These are phyloP conservation scores for Cinara cedri DNA, from an alignment of 2,888 invertebrate species.

Conservation along the genomic window DNA sequence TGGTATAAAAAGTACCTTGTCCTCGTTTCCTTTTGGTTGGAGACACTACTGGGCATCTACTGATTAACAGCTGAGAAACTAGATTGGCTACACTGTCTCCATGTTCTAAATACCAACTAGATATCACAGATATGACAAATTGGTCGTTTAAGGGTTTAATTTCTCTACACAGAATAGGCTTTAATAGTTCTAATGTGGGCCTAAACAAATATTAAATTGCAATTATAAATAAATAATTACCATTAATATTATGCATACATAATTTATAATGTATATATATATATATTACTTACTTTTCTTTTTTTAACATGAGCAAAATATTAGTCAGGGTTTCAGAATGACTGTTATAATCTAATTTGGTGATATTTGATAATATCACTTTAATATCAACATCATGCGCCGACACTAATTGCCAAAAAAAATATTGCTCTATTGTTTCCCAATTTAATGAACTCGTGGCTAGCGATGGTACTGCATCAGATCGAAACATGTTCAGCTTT, in stretches of 20 bases:
- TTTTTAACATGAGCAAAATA: slow-evolving; percentile 87
- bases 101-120: slow-evolving; percentile 92
- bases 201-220: slow-evolving; percentile 63
- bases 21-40: slow-evolving; percentile 88
- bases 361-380: slow-evolving; percentile 78
- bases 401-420: slow-evolving; percentile 93
- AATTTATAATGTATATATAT: neutral
- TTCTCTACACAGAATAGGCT: slow-evolving; percentile 80
- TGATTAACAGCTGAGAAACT: slow-evolving; percentile 77
- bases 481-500: slow-evolving; percentile 77
- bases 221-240: no score
- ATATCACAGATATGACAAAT: slow-evolving; percentile 88
- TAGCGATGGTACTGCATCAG: slow-evolving; percentile 76
- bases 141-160: slow-evolving; percentile 77
- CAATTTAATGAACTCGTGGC: slow-evolving; percentile 85
- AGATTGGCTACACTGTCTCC: slow-evolving; percentile 87
- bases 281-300: slow-evolving; percentile 72
- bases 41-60: slow-evolving; percentile 83
- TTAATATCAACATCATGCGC: slow-evolving; percentile 95
- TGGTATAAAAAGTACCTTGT: slow-evolving; percentile 58
- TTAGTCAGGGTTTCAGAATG: slow-evolving; percentile 93
- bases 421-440: slow-evolving; percentile 97
- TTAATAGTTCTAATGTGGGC: slow-evolving; percentile 83
- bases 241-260: no score
- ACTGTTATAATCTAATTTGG: slow-evolving; percentile 80